These are phyloP conservation scores for Acrocephalus arundinaceus DNA, from an alignment of 2,113 vertebrate species.

Conservation along the genomic window DNA sequence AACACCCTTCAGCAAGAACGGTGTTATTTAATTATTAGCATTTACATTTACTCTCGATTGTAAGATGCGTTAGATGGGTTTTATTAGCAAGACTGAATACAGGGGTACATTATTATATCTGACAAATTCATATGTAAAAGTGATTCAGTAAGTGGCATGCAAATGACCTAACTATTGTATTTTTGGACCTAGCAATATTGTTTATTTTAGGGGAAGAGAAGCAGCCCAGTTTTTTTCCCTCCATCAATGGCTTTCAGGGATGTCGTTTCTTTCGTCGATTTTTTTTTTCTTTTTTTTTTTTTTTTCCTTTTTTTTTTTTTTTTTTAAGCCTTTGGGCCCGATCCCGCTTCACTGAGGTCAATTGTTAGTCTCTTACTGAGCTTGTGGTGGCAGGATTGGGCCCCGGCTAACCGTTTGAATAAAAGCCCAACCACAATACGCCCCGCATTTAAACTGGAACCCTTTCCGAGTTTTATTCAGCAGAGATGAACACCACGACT, in stretches of 20 bases:
- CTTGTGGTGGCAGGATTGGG: not conserved
- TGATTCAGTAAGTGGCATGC: conserved; percentile 30
- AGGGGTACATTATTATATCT: not conserved
- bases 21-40: conserved; percentile 47
- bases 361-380: not conserved
- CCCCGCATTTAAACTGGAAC: conserved; percentile 28
- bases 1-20: conserved; percentile 17
- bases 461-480: conserved; percentile 61
- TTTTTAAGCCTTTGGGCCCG: not conserved
- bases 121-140: conserved; percentile 5
- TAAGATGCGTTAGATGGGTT: not conserved
- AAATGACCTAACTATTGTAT: not conserved
- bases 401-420: conserved; percentile 42
- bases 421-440: conserved; percentile 50
- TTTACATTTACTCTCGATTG: conserved; percentile 49
- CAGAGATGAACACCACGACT: conserved; percentile 70
- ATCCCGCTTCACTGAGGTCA: not conserved
- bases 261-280: not conserved
- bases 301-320: not conserved
- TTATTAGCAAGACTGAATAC: conserved; percentile 3
- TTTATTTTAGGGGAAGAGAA: conserved; percentile 7
- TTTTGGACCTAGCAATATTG: not conserved
- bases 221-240: not conserved
- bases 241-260: not conserved
- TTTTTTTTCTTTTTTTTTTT: not conserved